Base-by-base conservation (phyloP, 23 tunicate genomes). In the Trididemnum clinides region DNA sequence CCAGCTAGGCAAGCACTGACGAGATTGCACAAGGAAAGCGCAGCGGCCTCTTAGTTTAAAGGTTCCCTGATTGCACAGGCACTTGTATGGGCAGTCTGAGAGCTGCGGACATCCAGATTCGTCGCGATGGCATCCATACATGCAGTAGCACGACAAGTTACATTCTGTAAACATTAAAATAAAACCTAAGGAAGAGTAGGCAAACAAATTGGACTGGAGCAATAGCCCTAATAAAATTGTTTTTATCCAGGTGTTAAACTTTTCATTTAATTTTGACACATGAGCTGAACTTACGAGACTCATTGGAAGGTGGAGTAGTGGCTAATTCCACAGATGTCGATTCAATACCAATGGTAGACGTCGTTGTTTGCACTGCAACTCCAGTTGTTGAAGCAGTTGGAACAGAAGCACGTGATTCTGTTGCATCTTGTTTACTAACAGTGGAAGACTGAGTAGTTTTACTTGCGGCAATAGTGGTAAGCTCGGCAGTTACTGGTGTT, bases 101-200 rank as follows among this genome's bases (percentile, higher is more conserved):
- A 85, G 64, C 39, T 79, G 62, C 3, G 93, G 98, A 63, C 98
- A 94, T 10, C 44, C 49, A 0, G 94, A 85, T 32, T 89, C 94
- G 87, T 94, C 94, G 5, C 94, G 81, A 26, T 85, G 88, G 63
- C 98, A 94, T 0, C 98, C 98, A 62, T 84, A 89, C 88, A 94
- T 76, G 76, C 98, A 94, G 77, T 94, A 88, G 81, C 98, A 94
- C 70, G 84, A 78, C 77, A 85, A 89, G 74, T 94, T 44, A 81
- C 98, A 94, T 35, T 58, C 98, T 93, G 80, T 10, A 59, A 59
- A 10, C 66, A 59, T n/a, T n/a, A n/a, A n/a, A n/a, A n/a, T n/a
- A n/a, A n/a, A n/a, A n/a, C n/a, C n/a, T n/a, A n/a, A n/a, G n/a
- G n/a, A n/a, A n/a, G n/a, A n/a, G n/a, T n/a, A n/a, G n/a, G n/a